Conservation (phyloP, 2,797 vertebrate genomes). For the Rhinella marina region DNA sequence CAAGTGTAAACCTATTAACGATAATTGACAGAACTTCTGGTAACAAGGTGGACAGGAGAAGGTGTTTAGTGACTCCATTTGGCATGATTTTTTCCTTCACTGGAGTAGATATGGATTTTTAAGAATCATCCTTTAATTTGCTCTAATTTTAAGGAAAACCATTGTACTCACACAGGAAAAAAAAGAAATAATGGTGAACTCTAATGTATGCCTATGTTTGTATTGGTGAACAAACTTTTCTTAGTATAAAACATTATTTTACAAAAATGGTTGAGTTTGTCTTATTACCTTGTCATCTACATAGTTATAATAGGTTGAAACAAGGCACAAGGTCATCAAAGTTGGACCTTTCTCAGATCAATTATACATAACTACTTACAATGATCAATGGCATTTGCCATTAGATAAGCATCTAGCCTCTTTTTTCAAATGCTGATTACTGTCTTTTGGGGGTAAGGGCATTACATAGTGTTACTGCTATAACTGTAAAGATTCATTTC, state of each 20-base stretch:
- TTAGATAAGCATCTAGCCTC: too few species aligned
- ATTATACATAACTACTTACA: too few species aligned
- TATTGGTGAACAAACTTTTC: slow-evolving; percentile 64
- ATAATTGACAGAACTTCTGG: background rate
- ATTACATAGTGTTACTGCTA: too few species aligned
- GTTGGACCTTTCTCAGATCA: too few species aligned
- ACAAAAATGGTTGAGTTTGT: slow-evolving; percentile 23
- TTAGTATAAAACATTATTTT: slow-evolving; percentile 64
- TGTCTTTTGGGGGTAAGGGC: too few species aligned
- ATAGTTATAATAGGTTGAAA: too few species aligned
- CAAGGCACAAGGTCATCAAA: too few species aligned
- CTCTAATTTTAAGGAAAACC: slow-evolving; percentile 36
- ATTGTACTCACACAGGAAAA: slow-evolving; percentile 56
- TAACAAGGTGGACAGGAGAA: background rate
- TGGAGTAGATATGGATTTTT: slow-evolving; percentile 5
- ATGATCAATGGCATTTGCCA: too few species aligned
- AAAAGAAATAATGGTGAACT: slow-evolving; percentile 39
- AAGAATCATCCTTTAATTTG: slow-evolving; percentile 9
- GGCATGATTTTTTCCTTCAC: background rate
- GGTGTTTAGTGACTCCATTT: slow-evolving; percentile 12
- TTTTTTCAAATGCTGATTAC: too few species aligned
- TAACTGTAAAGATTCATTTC: too few species aligned
- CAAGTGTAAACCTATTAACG: background rate
- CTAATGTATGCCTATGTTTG: slow-evolving; percentile 60
- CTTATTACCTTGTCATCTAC: background rate